These are phyloP conservation scores for Planiliza haematocheilus DNA, from an alignment of 2,113 vertebrate species.

Conservation along the genomic window DNA sequence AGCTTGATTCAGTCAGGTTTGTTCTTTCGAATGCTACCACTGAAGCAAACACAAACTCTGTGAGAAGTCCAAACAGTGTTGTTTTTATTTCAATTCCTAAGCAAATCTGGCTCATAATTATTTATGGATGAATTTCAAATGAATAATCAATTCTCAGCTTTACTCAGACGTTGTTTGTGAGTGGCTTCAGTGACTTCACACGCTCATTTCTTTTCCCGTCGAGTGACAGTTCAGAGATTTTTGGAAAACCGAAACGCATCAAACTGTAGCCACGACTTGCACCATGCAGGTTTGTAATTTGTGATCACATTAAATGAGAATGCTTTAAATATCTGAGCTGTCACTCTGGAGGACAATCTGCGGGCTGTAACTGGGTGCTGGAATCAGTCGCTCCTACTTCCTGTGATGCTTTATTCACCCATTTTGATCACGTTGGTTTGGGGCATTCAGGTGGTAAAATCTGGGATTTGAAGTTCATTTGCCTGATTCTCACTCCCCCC, in stretches of 20 bases:
- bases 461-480: constrained; percentile 37
- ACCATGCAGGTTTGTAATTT: no score
- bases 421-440: constrained; percentile 30
- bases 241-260: neutral
- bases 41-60: constrained; percentile 29
- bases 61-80: neutral
- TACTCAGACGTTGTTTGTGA: neutral
- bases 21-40: constrained; percentile 45
- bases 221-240: constrained; percentile 70
- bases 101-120: no score
- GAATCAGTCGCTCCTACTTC: constrained; percentile 77
- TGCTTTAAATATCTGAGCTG: constrained; percentile 65
- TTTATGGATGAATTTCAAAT: no score
- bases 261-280: no score
- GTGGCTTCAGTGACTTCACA: constrained; percentile 41
- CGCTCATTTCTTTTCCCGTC: constrained; percentile 43
- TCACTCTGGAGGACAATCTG: constrained; percentile 46
- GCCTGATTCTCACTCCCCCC: constrained; percentile 36
- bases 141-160: neutral
- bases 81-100: neutral
- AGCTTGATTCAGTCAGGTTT: constrained; percentile 59
- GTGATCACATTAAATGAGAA: no score
- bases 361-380: constrained; percentile 73
- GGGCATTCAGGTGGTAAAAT: constrained; percentile 34
- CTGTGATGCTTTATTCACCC: constrained; percentile 44